phyloP scores from a whole-genome alignment of 2,888 invertebrate genomes.

The Lasioglossum vierecki region DNA sequence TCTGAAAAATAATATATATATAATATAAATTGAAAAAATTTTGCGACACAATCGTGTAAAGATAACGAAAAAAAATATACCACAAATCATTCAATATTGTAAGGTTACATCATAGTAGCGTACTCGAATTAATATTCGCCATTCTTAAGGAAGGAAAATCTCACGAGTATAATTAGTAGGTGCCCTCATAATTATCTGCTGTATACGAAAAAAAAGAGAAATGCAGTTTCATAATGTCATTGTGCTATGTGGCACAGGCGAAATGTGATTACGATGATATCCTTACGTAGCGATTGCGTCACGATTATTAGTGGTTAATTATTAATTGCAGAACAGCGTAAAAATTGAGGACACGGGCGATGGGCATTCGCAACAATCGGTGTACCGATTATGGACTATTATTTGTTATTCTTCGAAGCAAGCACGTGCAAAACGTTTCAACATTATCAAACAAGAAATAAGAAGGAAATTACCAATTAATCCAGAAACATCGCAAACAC shows the following conservation, averaged over 20 bases:
- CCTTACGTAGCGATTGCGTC: conserved; percentile 58
- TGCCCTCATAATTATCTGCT: conserved; percentile 28
- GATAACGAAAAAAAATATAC: too few species aligned
- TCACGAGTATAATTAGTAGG: conserved; percentile 38
- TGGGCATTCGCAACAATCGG: conserved; percentile 4
- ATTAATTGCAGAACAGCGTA: conserved; percentile 54
- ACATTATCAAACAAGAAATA: too few species aligned
- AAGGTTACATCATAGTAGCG: not conserved
- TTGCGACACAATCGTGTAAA: too few species aligned
- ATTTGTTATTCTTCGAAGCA: conserved; percentile 41
- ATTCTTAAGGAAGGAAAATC: not conserved
- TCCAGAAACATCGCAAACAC: not conserved
- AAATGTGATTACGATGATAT: conserved; percentile 56
- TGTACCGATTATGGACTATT: conserved; percentile 7
- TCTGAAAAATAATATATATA: too few species aligned
- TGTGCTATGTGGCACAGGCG: conserved; percentile 48
- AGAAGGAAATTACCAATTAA: too few species aligned
- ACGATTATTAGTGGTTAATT: conserved; percentile 61
- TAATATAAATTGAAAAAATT: too few species aligned
- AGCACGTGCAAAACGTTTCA: not conserved
- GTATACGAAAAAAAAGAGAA: conserved; percentile 38
- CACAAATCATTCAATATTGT: not conserved
- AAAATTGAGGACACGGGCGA: conserved; percentile 61
- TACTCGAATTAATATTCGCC: not conserved
- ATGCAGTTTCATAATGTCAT: conserved; percentile 61